Conservation (phyloP, 2,113 vertebrate genomes). For the Crotalus helleri region DNA sequence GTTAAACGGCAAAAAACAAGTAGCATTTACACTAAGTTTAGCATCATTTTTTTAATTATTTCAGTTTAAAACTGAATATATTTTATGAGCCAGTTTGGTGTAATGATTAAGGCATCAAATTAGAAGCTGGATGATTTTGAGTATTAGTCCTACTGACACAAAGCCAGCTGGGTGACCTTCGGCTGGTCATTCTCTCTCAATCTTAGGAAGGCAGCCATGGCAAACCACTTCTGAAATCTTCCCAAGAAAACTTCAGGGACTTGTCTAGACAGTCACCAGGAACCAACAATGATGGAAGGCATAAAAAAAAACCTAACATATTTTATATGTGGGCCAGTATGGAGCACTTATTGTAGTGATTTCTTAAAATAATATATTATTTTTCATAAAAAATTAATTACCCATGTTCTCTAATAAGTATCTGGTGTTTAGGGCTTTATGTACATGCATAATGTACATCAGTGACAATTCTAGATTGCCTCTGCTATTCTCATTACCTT, state of each 20-base stretch:
- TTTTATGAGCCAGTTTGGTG: not conserved
- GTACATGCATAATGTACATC: not conserved
- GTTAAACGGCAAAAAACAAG: slow-evolving; percentile 23
- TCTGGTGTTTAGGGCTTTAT: not conserved
- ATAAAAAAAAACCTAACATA: not conserved
- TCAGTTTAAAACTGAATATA: not conserved
- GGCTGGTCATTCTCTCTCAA: not conserved
- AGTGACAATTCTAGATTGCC: not conserved
- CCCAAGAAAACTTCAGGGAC: not conserved
- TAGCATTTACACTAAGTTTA: slow-evolving; percentile 22
- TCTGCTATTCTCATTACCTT: not conserved
- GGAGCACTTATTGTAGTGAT: not conserved
- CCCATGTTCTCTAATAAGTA: not conserved
- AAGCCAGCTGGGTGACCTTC: not conserved
- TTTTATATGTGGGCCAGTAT: not conserved
- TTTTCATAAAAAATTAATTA: not conserved
- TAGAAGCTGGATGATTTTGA: not conserved
- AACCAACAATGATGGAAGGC: not conserved
- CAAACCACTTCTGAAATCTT: not conserved
- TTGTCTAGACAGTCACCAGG: not conserved
- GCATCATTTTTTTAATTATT: slow-evolving; percentile 13
- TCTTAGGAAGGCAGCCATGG: not conserved
- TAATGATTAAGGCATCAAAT: not conserved
- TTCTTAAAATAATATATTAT: not conserved
- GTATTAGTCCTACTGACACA: not conserved